These are phyloP conservation scores for Oryzias javanicus DNA, from an alignment of 2,113 vertebrate genomes.

Conservation along the genomic window DNA sequence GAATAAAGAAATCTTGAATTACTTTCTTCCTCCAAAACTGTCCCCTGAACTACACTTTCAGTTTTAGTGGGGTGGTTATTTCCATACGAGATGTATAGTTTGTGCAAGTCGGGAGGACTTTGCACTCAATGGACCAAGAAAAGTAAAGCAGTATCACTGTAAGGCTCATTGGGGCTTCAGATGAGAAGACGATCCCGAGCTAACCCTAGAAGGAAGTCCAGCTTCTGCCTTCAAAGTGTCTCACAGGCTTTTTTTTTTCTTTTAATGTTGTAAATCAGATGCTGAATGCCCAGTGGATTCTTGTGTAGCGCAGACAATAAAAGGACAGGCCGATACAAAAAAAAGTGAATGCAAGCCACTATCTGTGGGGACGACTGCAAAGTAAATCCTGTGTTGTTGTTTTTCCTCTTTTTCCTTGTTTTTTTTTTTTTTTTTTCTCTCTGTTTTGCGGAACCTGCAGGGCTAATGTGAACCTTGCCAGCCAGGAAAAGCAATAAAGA, in stretches of 20 bases:
- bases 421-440: not conserved
- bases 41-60: constrained; percentile 39
- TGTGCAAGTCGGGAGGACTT: constrained; percentile 49
- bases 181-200: constrained; percentile 7
- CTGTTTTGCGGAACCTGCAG: constrained; percentile 7
- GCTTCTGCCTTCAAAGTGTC: constrained; percentile 1
- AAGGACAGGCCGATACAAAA: constrained; percentile 19
- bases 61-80: constrained; percentile 38
- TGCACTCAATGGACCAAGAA: constrained; percentile 62
- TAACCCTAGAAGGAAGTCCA: not conserved
- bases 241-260: constrained; percentile 16
- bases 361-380: constrained; percentile 12
- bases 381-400: constrained; percentile 21
- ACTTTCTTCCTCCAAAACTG: constrained; percentile 17
- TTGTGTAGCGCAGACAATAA: constrained; percentile 33
- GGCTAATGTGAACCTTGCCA: constrained; percentile 62
- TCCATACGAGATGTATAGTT: constrained; percentile 56
- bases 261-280: constrained; percentile 33
- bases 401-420: not conserved
- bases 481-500: constrained; percentile 88
- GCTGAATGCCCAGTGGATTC: constrained; percentile 36
- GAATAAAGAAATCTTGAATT: constrained; percentile 25
- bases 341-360: constrained; percentile 22
- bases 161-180: constrained; percentile 29
- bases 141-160: constrained; percentile 49